phyloP scores from a whole-genome alignment of 2,797 vertebrate species.

The Phrynocephalus forsythii region DNA sequence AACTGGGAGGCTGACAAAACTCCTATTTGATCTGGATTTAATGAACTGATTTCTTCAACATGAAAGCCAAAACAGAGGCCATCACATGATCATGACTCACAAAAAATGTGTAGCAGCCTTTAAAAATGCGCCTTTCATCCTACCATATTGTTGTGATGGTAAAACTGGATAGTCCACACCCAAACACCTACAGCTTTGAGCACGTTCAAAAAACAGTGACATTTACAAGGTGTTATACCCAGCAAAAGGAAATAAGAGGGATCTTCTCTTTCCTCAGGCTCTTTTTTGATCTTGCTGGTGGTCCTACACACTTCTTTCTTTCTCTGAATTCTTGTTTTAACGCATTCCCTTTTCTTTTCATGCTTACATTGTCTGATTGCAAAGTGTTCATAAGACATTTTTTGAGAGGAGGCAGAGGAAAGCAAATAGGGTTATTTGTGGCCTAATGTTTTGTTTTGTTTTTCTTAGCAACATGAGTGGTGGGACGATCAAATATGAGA shows the following conservation, averaged over 20 bases:
- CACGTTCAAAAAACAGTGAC: not conserved
- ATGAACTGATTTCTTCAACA: not conserved
- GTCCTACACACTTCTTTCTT: constrained; percentile 12
- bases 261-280: not conserved
- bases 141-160: not conserved
- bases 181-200: not conserved
- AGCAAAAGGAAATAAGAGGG: not conserved
- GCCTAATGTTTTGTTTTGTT: not conserved
- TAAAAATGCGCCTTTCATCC: not conserved
- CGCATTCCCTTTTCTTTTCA: not conserved
- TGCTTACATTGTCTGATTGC: not conserved
- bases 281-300: not conserved
- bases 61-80: not conserved
- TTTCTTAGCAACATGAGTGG: not conserved
- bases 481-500: constrained; percentile 10
- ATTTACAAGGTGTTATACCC: not conserved
- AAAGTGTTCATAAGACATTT: not conserved
- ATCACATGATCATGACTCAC: not conserved
- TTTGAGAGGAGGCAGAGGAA: constrained; percentile 15
- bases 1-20: not conserved
- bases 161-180: not conserved
- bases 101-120: not conserved
- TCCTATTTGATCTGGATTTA: not conserved
- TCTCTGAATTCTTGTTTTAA: not conserved
- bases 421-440: not conserved